Conservation (phyloP, 2,888 invertebrate genomes). For the Tetragnatha montana region DNA sequence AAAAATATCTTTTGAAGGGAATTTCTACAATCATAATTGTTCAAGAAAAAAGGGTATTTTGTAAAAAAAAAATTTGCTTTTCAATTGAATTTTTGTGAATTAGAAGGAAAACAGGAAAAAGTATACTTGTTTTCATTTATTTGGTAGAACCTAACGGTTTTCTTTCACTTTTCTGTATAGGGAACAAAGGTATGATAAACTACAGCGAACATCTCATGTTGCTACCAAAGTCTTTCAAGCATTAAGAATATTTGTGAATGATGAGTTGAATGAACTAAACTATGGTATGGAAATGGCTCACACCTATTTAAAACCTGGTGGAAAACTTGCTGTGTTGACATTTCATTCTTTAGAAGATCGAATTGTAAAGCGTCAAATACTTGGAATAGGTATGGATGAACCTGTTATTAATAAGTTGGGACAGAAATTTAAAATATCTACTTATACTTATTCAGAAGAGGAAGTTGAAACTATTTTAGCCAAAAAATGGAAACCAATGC, state of each 20-base stretch:
- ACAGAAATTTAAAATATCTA: slow-evolving; percentile 83
- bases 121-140: background rate
- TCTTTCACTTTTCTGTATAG: slow-evolving; percentile 29
- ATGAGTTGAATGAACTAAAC: slow-evolving; percentile 96
- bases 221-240: slow-evolving; percentile 95
- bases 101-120: too few relatives aligned
- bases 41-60: too few relatives aligned
- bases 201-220: slow-evolving; percentile 85
- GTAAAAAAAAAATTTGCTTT: too few relatives aligned
- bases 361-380: slow-evolving; percentile 91
- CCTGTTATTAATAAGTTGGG: slow-evolving; percentile 82
- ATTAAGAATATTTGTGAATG: slow-evolving; percentile 94
- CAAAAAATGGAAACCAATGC: slow-evolving; percentile 85
- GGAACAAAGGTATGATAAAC: slow-evolving; percentile 79
- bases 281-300: slow-evolving; percentile 88
- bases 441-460: slow-evolving; percentile 80
- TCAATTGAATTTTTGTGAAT: too few relatives aligned
- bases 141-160: background rate
- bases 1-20: too few relatives aligned
- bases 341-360: slow-evolving; percentile 97
- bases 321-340: slow-evolving; percentile 87
- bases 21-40: too few relatives aligned
- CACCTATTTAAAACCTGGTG: slow-evolving; percentile 85
- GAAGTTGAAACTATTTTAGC: slow-evolving; percentile 81
- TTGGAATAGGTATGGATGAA: slow-evolving; percentile 82